Evolutionary conservation across 2,797 vertebrate genomes (phyloP).

Genomic region (Erethizon dorsatum): DNA sequence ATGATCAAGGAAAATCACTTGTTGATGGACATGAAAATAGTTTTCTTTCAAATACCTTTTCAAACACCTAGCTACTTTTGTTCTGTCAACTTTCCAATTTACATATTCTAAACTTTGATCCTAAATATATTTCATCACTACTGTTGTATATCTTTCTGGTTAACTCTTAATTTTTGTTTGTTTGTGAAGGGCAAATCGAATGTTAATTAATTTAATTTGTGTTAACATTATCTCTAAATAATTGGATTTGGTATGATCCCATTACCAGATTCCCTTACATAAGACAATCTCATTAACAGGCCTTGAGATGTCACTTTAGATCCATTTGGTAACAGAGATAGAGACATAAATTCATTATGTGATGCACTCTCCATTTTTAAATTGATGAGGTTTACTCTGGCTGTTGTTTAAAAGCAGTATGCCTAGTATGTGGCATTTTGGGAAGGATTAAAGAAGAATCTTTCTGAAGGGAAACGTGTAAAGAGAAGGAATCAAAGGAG

Average conservation of each 20-base stretch:
- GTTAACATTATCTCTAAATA: conserved; percentile 85
- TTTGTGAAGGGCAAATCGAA: conserved; percentile 78
- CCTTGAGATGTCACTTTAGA: conserved; percentile 86
- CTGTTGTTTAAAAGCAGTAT: conserved; percentile 58
- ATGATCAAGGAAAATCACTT: conserved; percentile 33
- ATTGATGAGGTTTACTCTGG: conserved; percentile 69
- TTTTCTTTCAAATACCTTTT: conserved; percentile 57
- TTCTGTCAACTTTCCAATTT: conserved; percentile 6
- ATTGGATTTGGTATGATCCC: conserved; percentile 85
- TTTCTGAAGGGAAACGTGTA: conserved; percentile 22
- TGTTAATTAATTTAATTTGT: conserved; percentile 87
- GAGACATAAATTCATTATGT: conserved; percentile 83
- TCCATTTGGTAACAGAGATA: conserved; percentile 80
- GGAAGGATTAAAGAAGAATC: neutral
- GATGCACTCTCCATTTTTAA: conserved; percentile 77
- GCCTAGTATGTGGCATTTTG: neutral
- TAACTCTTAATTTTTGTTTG: conserved; percentile 62
- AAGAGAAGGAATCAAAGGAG: neutral
- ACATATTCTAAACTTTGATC: conserved; percentile 62
- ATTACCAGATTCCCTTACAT: conserved; percentile 86
- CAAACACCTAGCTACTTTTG: conserved; percentile 36
- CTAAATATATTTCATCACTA: conserved; percentile 58
- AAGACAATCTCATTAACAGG: conserved; percentile 87
- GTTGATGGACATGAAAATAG: conserved; percentile 15
- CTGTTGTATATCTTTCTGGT: neutral